phyloP scores from a whole-genome alignment of 2,888 invertebrate genomes.

The Lepidocyrtinus sp. region DNA sequence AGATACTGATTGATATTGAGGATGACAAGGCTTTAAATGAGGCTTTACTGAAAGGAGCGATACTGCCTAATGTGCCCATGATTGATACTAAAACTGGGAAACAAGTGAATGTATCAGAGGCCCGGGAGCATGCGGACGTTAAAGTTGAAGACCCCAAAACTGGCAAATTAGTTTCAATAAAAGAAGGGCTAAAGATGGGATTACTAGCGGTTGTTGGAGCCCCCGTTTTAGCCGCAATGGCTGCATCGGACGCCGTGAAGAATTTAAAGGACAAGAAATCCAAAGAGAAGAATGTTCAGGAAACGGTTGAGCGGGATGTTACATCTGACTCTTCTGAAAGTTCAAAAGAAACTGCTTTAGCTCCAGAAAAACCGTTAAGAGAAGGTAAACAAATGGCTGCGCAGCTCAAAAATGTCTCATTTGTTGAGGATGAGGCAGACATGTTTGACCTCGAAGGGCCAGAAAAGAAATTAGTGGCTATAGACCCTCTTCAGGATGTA shows the following conservation, averaged over 20 bases:
- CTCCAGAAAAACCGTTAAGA: not conserved
- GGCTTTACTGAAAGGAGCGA: too few relatives aligned
- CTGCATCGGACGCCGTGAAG: conserved; percentile 83
- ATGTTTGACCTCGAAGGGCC: not conserved
- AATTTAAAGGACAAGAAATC: conserved; percentile 22
- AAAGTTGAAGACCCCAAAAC: conserved; percentile 65
- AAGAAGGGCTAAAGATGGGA: conserved; percentile 87
- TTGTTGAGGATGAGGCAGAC: not conserved
- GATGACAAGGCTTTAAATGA: too few relatives aligned
- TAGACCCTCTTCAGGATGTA: not conserved
- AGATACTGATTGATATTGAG: too few relatives aligned
- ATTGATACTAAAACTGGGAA: conserved; percentile 81
- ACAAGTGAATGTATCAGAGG: conserved; percentile 78
- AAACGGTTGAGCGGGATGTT: not conserved
- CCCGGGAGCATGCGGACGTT: conserved; percentile 71
- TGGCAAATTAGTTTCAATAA: conserved; percentile 78
- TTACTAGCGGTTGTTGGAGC: conserved; percentile 89
- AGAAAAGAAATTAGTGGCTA: not conserved
- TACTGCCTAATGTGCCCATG: too few relatives aligned
- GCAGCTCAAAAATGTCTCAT: not conserved
- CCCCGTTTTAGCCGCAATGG: conserved; percentile 92
- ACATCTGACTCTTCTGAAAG: not conserved
- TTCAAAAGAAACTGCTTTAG: not conserved
- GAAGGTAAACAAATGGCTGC: not conserved
- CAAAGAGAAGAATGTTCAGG: not conserved